These are phyloP conservation scores for Actinostola sp. DNA, from an alignment of 92 coral and sea anemone species.

Conservation along the genomic window DNA sequence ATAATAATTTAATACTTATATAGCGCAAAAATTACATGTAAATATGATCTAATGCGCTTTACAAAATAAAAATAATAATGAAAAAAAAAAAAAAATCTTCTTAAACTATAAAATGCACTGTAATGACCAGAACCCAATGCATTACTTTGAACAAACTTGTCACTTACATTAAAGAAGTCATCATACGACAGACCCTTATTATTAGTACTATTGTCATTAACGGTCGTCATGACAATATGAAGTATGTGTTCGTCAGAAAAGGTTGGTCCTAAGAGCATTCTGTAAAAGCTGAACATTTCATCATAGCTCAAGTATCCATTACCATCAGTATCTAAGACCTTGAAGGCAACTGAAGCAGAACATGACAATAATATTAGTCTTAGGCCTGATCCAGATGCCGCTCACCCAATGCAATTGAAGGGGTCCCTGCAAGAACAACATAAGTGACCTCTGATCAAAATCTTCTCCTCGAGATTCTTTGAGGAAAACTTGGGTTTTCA, in stretches of 20 bases:
- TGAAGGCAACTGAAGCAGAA: constrained; percentile 70
- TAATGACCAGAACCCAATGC: too few species aligned
- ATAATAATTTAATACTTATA: too few species aligned
- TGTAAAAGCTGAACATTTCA: constrained; percentile 74
- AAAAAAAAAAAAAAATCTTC: too few species aligned
- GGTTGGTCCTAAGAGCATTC: constrained; percentile 74
- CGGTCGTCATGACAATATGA: constrained; percentile 40
- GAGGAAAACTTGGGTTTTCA: too few species aligned
- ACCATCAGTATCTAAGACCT: constrained; percentile 67
- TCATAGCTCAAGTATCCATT: constrained; percentile 67
- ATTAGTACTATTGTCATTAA: constrained; percentile 32
- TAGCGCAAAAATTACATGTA: too few species aligned
- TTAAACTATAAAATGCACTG: not conserved
- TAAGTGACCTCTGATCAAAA: too few species aligned
- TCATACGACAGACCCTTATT: constrained; percentile 60
- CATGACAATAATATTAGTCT: too few species aligned
- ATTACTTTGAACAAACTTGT: not conserved
- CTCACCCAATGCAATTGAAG: too few species aligned
- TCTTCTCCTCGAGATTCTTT: too few species aligned
- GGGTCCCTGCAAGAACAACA: too few species aligned
- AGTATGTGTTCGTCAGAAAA: constrained; percentile 68
- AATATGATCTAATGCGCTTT: not conserved
- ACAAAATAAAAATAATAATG: not conserved
- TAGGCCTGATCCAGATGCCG: too few species aligned
- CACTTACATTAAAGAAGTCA: constrained; percentile 65